Base-by-base conservation (phyloP, 2,888 invertebrate species). In the Drosophila mimetica region DNA sequence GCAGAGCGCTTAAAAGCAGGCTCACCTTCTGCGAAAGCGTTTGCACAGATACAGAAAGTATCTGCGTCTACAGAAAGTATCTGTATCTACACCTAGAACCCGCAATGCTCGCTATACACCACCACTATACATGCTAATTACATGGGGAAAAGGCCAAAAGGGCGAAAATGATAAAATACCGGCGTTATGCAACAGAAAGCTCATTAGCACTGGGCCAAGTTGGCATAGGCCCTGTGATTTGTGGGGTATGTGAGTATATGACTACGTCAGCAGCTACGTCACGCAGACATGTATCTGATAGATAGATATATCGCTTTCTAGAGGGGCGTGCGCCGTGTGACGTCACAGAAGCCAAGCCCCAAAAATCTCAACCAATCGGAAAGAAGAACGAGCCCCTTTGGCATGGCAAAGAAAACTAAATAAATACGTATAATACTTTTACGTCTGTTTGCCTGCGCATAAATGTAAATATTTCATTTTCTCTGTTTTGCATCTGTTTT, bases 281-380 rank as follows among this genome's bases (percentile, higher is more conserved):
- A 61, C 34, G 42, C 36, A 44, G 65, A 63, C 67, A 75, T 63
- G 64, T 66, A 63, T 69, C 64, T 39, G 63, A 52, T 60, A 72
- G 50, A 52, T 66, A 74, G 47, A 80, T 70, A 83, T 64, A 67
- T 47, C 44, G 32, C 66, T 46, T 67, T 42, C 8, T 60, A 13
- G 34, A 51, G 52, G 36, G 72, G 66, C 60, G 67, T 58, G 71
- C 52, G 64, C 36, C 47, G 58, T 64, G 73, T 87, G 89, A 90
- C 89, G 89, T 89, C 89, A 89, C 71, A 41, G 41, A 52, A 74
- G 87, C 85, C 89, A 82, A 84, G 89, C 90, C 90, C 89, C 89
- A 88, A 84, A 88, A 76, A 70, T 61, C 44, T 74, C 74, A 61
- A 64, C 89, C 89, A 90, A 89, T 89, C 71, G 74, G 77, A 90